Evolutionary conservation across 2,113 vertebrate species (phyloP).

Genomic region (Stictonetta naevosa): DNA sequence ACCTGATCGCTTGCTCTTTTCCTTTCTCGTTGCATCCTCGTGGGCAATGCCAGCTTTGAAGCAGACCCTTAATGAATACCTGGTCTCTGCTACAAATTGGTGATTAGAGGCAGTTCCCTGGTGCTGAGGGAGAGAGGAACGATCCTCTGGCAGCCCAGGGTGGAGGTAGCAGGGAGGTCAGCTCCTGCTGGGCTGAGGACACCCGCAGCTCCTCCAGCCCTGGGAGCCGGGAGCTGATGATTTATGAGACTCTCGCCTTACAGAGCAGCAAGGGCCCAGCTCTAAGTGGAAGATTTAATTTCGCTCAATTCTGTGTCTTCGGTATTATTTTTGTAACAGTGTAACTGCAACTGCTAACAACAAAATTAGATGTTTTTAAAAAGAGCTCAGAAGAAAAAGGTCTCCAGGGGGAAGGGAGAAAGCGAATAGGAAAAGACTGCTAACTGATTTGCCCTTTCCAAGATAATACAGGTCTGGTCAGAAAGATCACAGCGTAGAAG

Average conservation of each 20-base stretch:
- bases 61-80: not conserved
- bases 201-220: not conserved
- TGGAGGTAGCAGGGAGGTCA: conserved; percentile 2
- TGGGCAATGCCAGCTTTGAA: conserved; percentile 10
- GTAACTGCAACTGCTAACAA: conserved; percentile 36
- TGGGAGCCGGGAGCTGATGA: not conserved
- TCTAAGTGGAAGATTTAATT: conserved; percentile 44
- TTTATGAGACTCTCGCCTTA: conserved; percentile 29
- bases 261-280: not conserved
- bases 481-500: conserved; percentile 21
- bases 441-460: conserved; percentile 49
- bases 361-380: conserved; percentile 77
- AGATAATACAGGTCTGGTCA: conserved; percentile 7
- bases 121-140: not conserved
- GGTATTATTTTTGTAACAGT: conserved; percentile 51
- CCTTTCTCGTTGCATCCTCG: not conserved
- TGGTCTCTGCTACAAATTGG: not conserved
- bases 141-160: not conserved
- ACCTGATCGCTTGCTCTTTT: not conserved
- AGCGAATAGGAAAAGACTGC: conserved; percentile 68
- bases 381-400: conserved; percentile 72
- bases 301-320: conserved; percentile 25
- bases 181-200: not conserved
- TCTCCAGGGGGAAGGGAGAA: conserved; percentile 25
- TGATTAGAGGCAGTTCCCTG: not conserved